Percentiles rank a stretch among this genome's conserved stretches.
Conservation (phyloP, 2,888 invertebrate genomes). For the Empis livida region DNA sequence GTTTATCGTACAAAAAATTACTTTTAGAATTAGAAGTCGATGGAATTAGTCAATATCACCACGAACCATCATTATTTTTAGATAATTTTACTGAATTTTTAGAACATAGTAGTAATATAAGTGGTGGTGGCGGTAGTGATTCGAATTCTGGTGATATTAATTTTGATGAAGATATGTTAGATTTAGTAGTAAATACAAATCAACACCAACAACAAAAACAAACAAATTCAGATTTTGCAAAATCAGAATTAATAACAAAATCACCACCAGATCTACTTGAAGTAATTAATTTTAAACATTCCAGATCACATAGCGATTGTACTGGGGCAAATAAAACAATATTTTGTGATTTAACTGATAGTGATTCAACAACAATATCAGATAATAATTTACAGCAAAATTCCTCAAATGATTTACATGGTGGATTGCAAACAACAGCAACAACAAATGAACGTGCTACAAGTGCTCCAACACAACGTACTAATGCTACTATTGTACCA, state of each 20-base stretch:
- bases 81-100: conserved; percentile 7
- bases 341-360: conserved; percentile 7
- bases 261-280: conserved; percentile 10
- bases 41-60: conserved; percentile 6
- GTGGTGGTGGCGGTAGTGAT: conserved; percentile 13
- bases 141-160: conserved; percentile 15
- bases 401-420: not conserved
- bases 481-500: not conserved
- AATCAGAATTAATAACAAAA: not conserved
- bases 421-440: no score
- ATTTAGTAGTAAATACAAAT: conserved; percentile 3
- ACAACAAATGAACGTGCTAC: conserved; percentile 8
- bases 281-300: conserved; percentile 13
- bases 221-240: not conserved
- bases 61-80: conserved; percentile 7
- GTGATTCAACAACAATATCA: not conserved
- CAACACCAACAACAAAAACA: not conserved
- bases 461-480: conserved; percentile 9
- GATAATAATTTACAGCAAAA: not conserved
- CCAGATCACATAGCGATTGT: conserved; percentile 18
- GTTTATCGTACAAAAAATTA: conserved; percentile 15
- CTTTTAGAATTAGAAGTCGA: conserved; percentile 15
- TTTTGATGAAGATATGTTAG: conserved; percentile 13
- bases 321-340: conserved; percentile 11
- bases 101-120: conserved; percentile 13